Evolutionary conservation across 1,140 invertebrate species (phyloP), one percentile per base, ranked within the genome.

Genomic region (Octopus sinensis): DNA sequence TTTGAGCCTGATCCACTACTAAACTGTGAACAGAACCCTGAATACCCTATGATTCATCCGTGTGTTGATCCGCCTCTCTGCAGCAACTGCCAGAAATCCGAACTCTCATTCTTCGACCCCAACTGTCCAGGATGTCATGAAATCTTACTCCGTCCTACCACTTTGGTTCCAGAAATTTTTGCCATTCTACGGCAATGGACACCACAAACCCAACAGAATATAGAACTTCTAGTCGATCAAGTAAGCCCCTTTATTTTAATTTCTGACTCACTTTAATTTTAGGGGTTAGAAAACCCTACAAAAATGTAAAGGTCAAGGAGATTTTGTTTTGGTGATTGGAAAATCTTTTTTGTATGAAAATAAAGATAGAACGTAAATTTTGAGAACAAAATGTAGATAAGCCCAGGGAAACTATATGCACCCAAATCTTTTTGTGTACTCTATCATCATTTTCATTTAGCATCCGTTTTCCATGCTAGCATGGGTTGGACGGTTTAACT

Each of bases 141-240:
- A 51, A 88, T 91, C 23, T 83, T 93, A 30, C 68, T 88, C 23
- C 87, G 89, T 82, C 86, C 89, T 5, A 84, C 88, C 56, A 92
- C 92, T 10, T 89, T 89, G 5, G 85, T 92, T 53, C 87, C 91
- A 80, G 90, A 92, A 82, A 89, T 93, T 54, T 92, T 93, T 86
- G 92, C 92, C 77, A 90, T 93, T 52, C 83, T 93, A 80, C 85
- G 92, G 71, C 92, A 93, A 87, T 93, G 92, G 92, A 91, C 91
- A 53, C 92, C 92, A n/a, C 90, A 92, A 81, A 91, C 91, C 53
- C 92, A 93, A 86, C 91, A 91, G 68, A 91, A 90, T 79, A 86
- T 93, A 77, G 89, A 92, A 82, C 81, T 91, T 53, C 82, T 92
- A 12, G 87, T 92, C 6, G 84, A 90, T 81, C 90, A 92, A 90